A percentile compares a stretch with the other conserved stretches of the same genome.
phyloP scores from a whole-genome alignment of 2,888 invertebrate genomes.

The Piscicola geometra region DNA sequence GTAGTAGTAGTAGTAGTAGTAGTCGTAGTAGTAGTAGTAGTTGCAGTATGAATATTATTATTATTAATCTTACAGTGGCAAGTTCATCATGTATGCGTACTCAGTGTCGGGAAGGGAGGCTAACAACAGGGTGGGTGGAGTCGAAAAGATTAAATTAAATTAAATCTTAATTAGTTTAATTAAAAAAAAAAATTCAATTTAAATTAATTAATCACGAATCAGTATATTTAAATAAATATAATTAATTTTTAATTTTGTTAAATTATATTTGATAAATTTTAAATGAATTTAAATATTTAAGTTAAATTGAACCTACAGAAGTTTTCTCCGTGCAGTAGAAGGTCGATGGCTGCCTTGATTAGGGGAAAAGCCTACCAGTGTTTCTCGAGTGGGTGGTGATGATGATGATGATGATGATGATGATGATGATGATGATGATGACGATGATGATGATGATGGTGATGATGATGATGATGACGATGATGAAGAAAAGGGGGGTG shows the following conservation, averaged over 20 bases:
- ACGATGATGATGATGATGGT: not conserved
- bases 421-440: not conserved
- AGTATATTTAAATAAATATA: slow-evolving; percentile 50
- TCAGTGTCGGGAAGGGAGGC: slow-evolving; percentile 75
- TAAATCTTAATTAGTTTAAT: no score
- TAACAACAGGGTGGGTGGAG: slow-evolving; percentile 87
- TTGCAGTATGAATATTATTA: no score
- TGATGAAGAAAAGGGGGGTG: not conserved
- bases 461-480: not conserved
- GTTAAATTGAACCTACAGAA: slow-evolving; percentile 64
- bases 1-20: no score
- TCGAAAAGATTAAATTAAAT: no score
- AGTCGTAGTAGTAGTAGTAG: no score
- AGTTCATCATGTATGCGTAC: slow-evolving; percentile 84
- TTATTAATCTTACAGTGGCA: no score
- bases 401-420: not conserved
- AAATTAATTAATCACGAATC: no score
- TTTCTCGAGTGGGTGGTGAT: slow-evolving; percentile 50
- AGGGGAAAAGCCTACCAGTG: slow-evolving; percentile 74
- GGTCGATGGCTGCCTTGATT: slow-evolving; percentile 85
- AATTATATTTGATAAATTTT: no score
- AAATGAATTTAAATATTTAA: no score
- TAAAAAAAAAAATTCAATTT: no score
- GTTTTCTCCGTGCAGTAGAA: slow-evolving; percentile 88
- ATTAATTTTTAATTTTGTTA: not conserved